phyloP scores from a whole-genome alignment of 1,140 invertebrate genomes.

The Homarus americanus region DNA sequence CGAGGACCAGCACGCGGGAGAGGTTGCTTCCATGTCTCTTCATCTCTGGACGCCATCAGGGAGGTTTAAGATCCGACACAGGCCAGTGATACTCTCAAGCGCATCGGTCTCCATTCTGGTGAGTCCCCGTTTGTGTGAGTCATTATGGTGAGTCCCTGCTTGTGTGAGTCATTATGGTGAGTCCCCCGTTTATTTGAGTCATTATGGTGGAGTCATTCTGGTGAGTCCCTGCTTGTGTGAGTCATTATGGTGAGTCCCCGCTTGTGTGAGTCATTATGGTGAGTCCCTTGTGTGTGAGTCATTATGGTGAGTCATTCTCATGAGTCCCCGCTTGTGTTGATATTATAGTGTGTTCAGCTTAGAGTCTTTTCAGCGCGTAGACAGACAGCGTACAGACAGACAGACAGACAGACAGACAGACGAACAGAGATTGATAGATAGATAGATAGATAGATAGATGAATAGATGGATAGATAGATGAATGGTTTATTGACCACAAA shows the following conservation, averaged over 20 bases:
- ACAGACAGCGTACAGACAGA: neutral
- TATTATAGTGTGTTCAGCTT: no score
- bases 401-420: neutral
- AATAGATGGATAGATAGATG: neutral
- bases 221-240: no score
- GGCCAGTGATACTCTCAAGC: conserved; percentile 92
- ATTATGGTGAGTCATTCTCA: no score
- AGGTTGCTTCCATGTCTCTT: conserved; percentile 81
- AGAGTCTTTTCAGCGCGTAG: neutral
- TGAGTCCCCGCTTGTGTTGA: no score
- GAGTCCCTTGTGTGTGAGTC: no score
- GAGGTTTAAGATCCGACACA: conserved; percentile 93
- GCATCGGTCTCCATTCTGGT: conserved; percentile 97
- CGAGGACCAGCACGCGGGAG: conserved; percentile 84
- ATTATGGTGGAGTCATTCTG: no score
- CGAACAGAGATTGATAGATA: neutral
- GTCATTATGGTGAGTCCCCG: no score
- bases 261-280: no score
- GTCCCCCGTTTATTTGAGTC: no score
- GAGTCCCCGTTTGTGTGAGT: conserved; percentile 39
- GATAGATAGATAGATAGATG: neutral
- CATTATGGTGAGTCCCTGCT: no score
- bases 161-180: no score
- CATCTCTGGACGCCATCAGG: conserved; percentile 93
- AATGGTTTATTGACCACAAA: no score